Evolutionary conservation across 2,113 vertebrate species (phyloP).

Genomic region (Emydocephalus ijimae): DNA sequence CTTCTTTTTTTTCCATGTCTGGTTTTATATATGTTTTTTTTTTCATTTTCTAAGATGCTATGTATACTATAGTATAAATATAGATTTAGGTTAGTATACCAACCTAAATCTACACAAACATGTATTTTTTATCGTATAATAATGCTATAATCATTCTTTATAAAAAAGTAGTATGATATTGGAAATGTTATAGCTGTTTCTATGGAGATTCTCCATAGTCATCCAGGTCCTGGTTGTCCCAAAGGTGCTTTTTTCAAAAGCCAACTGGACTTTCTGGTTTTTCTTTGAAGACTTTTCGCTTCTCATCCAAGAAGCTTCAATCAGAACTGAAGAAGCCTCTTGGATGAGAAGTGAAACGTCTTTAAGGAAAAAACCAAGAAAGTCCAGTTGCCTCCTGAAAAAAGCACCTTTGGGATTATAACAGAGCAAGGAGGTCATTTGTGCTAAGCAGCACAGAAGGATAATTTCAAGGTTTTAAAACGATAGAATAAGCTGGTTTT

Average conservation of each 20-base stretch:
- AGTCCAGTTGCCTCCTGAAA: background rate
- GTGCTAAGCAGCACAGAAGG: background rate
- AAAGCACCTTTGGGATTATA: background rate
- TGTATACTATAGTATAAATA: background rate
- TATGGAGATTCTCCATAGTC: too few species aligned
- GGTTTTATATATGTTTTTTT: background rate
- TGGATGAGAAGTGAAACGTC: background rate
- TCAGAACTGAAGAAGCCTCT: background rate
- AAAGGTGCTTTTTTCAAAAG: too few species aligned
- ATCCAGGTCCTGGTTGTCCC: too few species aligned
- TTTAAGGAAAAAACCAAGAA: background rate
- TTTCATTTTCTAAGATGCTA: background rate
- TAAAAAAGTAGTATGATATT: background rate
- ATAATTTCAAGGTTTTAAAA: background rate
- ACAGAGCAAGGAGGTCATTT: background rate
- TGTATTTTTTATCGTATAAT: background rate
- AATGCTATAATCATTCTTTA: background rate
- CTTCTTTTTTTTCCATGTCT: background rate
- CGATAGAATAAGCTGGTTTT: background rate
- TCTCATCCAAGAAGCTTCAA: background rate
- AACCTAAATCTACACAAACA: background rate
- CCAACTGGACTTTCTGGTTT: too few species aligned
- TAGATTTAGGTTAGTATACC: background rate
- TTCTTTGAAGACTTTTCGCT: too few species aligned
- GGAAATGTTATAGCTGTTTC: background rate